Evolutionary conservation across 1,140 invertebrate species (phyloP), one percentile per base, ranked within the genome.

Genomic region (Macrotrachela quadricornifera): DNA sequence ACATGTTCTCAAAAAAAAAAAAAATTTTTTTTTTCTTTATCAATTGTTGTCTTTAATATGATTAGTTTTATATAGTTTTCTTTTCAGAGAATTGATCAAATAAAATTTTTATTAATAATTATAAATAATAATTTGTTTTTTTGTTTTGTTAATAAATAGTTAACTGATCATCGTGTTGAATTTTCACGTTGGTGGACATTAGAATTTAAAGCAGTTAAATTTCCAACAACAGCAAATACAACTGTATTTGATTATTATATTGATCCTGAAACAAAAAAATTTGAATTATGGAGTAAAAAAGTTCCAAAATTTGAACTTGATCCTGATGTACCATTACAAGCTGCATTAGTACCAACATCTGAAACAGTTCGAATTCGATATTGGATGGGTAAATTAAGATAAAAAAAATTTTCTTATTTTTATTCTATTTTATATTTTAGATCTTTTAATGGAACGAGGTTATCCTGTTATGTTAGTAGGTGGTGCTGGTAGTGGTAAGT

Each of bases 361-460:
- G 88, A 95, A 73, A 88, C 85, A 0, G 86, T 86, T 16, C 73
- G 87, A 60, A 76, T 92, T 13, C 75, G 79, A 62, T 94, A 77
- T 62, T 92, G 94, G 64, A 68, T 30, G 21, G 21, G 21, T 30
- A 30, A 30, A 8, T 30, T 30, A 30, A 30, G 8, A 30, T 30
- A 30, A 30, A 4, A 30, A 8, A 30, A 2, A 8, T 8, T 4
- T 4, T 30, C 2, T 30, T 30, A 30, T 4, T 4, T 30, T 30
- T 30, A 30, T 30, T 30, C 3, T 30, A 4, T 30, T 8, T 30
- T 8, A 30, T 4, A 30, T 30, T 4, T 30, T 30, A 30, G 21
- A 30, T 30, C 40, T 14, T 14, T 10, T 42, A 4, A 42, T 42
- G 12, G 40, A 42, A 42, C 40, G 40, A 15, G 40, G 13, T 6